These are phyloP conservation scores for Leiothrix lutea DNA, from an alignment of 2,113 vertebrate genomes.

Conservation along the genomic window DNA sequence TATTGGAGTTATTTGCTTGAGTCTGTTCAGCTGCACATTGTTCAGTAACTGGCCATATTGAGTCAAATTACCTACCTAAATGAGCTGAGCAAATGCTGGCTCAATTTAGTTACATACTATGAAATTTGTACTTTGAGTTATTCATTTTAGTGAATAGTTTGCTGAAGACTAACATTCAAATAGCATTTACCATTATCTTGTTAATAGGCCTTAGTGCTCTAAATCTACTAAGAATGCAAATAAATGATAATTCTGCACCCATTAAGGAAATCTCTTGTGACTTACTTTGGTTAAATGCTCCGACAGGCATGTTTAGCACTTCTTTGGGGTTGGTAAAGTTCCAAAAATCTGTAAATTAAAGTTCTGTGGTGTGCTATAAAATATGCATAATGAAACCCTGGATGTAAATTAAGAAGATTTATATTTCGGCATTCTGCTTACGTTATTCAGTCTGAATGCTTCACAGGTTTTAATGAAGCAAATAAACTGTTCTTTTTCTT, in stretches of 20 bases:
- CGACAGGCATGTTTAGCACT: conserved; percentile 75
- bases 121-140: conserved; percentile 61
- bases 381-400: conserved; percentile 79
- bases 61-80: conserved; percentile 38
- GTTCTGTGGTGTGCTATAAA: conserved; percentile 78
- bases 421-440: conserved; percentile 74
- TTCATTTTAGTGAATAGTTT: conserved; percentile 65
- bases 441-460: conserved; percentile 75
- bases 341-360: conserved; percentile 80
- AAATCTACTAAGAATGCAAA: conserved; percentile 80
- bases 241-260: conserved; percentile 80
- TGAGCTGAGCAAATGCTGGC: conserved; percentile 55
- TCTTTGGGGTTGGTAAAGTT: conserved; percentile 76
- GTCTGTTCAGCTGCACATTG: conserved; percentile 7
- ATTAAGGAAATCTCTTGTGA: conserved; percentile 76
- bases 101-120: conserved; percentile 46
- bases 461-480: conserved; percentile 80
- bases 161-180: conserved; percentile 67
- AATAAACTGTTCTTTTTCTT: conserved; percentile 73
- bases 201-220: conserved; percentile 78
- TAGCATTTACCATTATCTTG: conserved; percentile 74
- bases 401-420: conserved; percentile 82
- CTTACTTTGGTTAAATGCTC: conserved; percentile 78
- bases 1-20: not conserved
- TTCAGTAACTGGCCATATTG: conserved; percentile 37